These are phyloP conservation scores for Drymonia ruficornis DNA, from an alignment of 2,888 invertebrate species.

Conservation along the genomic window DNA sequence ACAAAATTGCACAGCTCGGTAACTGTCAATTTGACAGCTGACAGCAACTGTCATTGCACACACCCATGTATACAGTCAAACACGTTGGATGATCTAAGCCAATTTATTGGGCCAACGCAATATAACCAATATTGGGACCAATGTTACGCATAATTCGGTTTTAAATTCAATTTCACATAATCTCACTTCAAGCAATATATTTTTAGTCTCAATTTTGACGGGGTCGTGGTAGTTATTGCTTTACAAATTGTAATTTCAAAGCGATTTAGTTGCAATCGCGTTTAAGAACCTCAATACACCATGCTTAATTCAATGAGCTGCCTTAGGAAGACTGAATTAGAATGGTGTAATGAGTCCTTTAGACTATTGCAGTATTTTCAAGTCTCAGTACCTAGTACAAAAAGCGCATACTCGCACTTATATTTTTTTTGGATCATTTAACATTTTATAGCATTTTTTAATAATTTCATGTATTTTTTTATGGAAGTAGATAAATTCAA, in stretches of 20 bases:
- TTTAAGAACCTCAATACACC: neutral
- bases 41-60: constrained; percentile 42
- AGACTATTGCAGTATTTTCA: neutral
- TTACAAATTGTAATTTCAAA: neutral
- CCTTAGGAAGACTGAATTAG: too few species aligned
- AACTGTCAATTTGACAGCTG: constrained; percentile 43
- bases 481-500: neutral
- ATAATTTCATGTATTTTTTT: neutral
- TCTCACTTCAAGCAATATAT: constrained; percentile 33
- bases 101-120: neutral
- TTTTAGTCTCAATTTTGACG: constrained; percentile 7
- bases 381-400: neutral
- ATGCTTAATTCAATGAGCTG: too few species aligned
- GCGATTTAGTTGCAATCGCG: neutral
- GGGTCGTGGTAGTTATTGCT: neutral
- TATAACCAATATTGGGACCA: neutral
- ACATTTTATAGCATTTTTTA: neutral
- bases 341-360: too few species aligned
- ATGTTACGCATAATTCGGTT: constrained; percentile 27
- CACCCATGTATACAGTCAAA: constrained; percentile 18
- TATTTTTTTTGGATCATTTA: neutral
- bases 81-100: neutral
- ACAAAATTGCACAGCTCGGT: constrained; percentile 46
- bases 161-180: constrained; percentile 31
- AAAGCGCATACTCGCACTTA: neutral